Conservation (phyloP, 2,888 invertebrate species). For the Hydrotaea diabolus region DNA sequence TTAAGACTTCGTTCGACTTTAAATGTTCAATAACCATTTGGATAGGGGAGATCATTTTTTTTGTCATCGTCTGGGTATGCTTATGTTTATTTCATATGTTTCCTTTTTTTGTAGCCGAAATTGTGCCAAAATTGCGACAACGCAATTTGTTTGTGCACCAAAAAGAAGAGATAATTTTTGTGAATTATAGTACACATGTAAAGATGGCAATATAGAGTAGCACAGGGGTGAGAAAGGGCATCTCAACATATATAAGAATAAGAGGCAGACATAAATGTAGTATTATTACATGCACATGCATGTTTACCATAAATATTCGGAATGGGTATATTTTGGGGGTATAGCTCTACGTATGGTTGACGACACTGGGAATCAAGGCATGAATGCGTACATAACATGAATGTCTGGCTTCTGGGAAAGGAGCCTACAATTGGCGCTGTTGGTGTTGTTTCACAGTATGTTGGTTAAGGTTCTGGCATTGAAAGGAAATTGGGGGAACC, state of each 20-base stretch:
- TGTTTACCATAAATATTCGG: constrained; percentile 10
- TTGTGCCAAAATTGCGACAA: constrained; percentile 40
- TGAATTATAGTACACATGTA: constrained; percentile 45
- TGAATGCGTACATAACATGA: background rate
- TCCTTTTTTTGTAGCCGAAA: background rate
- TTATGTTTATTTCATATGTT: background rate
- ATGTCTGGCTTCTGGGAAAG: background rate
- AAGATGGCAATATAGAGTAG: background rate
- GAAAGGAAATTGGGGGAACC: constrained; percentile 51
- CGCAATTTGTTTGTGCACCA: constrained; percentile 40
- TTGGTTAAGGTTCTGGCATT: constrained; percentile 38
- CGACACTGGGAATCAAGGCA: background rate
- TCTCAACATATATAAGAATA: background rate
- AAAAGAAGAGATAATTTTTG: constrained; percentile 45
- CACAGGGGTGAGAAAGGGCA: background rate
- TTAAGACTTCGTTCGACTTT: background rate
- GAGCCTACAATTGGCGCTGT: background rate
- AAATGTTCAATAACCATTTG: constrained; percentile 11
- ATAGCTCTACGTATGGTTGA: background rate
- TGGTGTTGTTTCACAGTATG: constrained; percentile 12
- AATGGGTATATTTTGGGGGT: background rate
- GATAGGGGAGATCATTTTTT: background rate
- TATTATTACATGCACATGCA: background rate
- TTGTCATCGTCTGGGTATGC: background rate
- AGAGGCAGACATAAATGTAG: constrained; percentile 1